Percentiles rank a stretch among this genome's conserved stretches.
Conservation (phyloP, 2,888 invertebrate genomes). For the Ernsta delagoae region DNA sequence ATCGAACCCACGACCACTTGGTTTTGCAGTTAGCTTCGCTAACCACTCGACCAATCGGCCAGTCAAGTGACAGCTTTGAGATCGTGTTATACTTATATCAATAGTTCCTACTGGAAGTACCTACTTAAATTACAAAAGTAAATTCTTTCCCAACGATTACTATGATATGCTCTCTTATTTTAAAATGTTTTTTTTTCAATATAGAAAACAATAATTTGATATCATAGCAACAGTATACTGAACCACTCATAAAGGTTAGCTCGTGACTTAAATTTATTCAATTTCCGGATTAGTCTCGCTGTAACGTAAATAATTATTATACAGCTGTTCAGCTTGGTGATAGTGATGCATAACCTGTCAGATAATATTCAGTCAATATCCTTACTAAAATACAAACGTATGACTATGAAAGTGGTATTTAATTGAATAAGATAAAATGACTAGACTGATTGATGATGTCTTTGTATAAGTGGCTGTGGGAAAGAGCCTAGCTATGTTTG, state of each 20-base stretch:
- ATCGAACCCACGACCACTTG: too few relatives aligned
- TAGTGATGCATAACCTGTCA: slow-evolving; percentile 26
- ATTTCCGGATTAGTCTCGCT: slow-evolving; percentile 21
- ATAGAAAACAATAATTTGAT: too few relatives aligned
- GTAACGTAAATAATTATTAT: slow-evolving; percentile 22
- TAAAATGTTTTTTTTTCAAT: too few relatives aligned
- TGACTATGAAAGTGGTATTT: slow-evolving; percentile 8
- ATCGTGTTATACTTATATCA: too few relatives aligned
- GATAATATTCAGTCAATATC: slow-evolving; percentile 19
- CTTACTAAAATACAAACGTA: slow-evolving; percentile 7
- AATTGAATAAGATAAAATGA: not conserved
- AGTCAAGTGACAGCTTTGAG: too few relatives aligned
- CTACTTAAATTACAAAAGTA: too few relatives aligned
- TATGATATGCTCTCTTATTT: too few relatives aligned
- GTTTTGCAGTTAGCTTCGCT: too few relatives aligned
- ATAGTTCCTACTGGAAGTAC: too few relatives aligned
- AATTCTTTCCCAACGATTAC: too few relatives aligned
- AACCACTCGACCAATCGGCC: too few relatives aligned
- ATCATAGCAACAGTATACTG: not conserved
- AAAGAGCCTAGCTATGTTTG: not conserved
- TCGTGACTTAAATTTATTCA: slow-evolving; percentile 7
- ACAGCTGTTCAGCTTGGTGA: slow-evolving; percentile 9
- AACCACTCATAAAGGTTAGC: not conserved
- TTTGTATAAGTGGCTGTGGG: not conserved
- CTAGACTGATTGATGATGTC: not conserved